Conservation (phyloP, 2,797 vertebrate genomes). For the Carduelis carduelis region DNA sequence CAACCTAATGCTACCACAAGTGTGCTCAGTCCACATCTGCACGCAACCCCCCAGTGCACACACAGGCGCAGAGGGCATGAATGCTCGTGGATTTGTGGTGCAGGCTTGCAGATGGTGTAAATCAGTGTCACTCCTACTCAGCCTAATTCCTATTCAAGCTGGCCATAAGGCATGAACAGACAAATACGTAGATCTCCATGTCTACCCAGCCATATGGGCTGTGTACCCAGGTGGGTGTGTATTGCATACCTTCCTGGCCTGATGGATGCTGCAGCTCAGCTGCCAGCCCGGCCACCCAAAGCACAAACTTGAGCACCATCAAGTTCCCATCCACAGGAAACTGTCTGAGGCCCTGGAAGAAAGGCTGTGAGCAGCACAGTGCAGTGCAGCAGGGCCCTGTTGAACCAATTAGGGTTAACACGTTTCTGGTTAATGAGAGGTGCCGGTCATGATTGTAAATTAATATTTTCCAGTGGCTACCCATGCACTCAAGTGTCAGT, state of each 20-base stretch:
- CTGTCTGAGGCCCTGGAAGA: not conserved
- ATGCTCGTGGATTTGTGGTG: not conserved
- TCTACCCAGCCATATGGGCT: not conserved
- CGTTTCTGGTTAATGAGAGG: slow-evolving; percentile 65
- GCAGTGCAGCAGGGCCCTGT: slow-evolving; percentile 30
- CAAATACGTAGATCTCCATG: not conserved
- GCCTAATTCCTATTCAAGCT: not conserved
- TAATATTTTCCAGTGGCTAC: slow-evolving; percentile 72
- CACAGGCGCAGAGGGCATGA: not conserved
- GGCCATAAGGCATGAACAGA: not conserved
- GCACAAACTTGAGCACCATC: not conserved
- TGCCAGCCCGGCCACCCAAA: slow-evolving; percentile 2
- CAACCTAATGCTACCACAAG: not conserved
- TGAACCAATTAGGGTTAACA: slow-evolving; percentile 69
- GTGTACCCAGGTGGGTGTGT: not conserved
- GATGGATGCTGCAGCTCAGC: not conserved
- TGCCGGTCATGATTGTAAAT: slow-evolving; percentile 69
- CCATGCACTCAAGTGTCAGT: slow-evolving; percentile 73
- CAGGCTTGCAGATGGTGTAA: not conserved
- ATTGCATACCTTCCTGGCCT: not conserved
- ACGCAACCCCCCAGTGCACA: not conserved
- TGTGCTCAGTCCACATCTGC: not conserved
- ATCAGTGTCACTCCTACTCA: not conserved
- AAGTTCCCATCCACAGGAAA: not conserved
- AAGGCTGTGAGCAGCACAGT: not conserved